A percentile compares a stretch with the other conserved stretches of the same genome.
Evolutionary conservation across 2,797 vertebrate genomes (phyloP).

Genomic region (Semaprochilodus insignis): DNA sequence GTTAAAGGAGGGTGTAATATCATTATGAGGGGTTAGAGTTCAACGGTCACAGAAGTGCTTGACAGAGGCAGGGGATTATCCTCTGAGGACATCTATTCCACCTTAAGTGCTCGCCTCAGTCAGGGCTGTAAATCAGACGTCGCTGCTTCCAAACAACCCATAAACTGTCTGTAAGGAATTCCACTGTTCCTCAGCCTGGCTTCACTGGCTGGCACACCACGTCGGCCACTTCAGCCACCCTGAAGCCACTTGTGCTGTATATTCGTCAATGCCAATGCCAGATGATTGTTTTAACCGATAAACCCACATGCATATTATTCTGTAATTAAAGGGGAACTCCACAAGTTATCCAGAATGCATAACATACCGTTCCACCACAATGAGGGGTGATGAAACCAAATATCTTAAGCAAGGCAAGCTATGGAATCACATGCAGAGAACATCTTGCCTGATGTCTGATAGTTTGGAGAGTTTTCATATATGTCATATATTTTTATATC

Average conservation of each 20-base stretch:
- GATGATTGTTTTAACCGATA: no score
- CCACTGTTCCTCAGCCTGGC: neutral
- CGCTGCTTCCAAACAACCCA: neutral
- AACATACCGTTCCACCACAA: no score
- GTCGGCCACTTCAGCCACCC: neutral
- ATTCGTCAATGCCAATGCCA: neutral
- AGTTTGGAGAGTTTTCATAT: no score
- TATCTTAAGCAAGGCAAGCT: no score
- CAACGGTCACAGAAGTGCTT: neutral
- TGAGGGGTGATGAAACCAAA: no score
- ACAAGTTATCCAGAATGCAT: no score
- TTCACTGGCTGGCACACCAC: neutral
- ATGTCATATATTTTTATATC: no score
- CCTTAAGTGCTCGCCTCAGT: constrained; percentile 20
- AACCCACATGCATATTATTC: no score
- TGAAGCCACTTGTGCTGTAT: neutral
- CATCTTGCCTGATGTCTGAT: no score
- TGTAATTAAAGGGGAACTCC: no score
- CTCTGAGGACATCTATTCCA: neutral
- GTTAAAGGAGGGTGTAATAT: neutral
- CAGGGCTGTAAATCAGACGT: constrained; percentile 9
- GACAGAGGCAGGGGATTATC: constrained; percentile 4
- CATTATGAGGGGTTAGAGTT: neutral
- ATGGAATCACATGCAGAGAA: no score
- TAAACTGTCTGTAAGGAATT: neutral